A percentile compares a stretch with the other conserved stretches of the same genome.
These are phyloP conservation scores for Drosophila saltans DNA, from an alignment of 1,140 invertebrate genomes.

Conservation along the genomic window DNA sequence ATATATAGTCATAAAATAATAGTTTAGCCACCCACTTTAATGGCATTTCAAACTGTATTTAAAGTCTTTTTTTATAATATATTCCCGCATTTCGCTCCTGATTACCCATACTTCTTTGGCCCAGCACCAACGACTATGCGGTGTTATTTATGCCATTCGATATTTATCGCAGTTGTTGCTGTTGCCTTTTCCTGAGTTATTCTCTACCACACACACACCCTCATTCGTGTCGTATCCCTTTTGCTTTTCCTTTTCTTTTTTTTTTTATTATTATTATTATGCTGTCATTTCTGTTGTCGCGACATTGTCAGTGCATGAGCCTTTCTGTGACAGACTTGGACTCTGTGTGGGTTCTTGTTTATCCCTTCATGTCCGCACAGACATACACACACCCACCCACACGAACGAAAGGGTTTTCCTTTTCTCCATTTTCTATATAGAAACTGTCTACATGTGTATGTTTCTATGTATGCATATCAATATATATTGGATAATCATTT, in stretches of 20 bases:
- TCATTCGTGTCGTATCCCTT: constrained; percentile 11
- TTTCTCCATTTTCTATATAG: constrained; percentile 1
- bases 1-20: too few relatives aligned
- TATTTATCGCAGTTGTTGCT: constrained; percentile 68
- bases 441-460: not conserved
- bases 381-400: not conserved
- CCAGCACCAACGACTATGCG: constrained; percentile 34
- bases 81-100: constrained; percentile 22
- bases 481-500: constrained; percentile 39
- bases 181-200: constrained; percentile 36
- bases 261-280: constrained; percentile 78
- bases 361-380: constrained; percentile 17
- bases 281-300: constrained; percentile 77
- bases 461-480: constrained; percentile 9
- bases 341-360: constrained; percentile 33
- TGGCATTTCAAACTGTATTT: too few relatives aligned
- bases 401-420: constrained; percentile 27
- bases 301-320: constrained; percentile 67
- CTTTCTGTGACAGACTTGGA: constrained; percentile 24
- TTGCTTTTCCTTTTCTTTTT: constrained; percentile 29
- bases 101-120: constrained; percentile 8
- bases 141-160: constrained; percentile 75
- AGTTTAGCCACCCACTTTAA: too few relatives aligned
- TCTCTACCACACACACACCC: constrained; percentile 6
- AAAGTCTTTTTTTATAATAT: not conserved